These are phyloP conservation scores for Mareca strepera DNA, from an alignment of 2,797 vertebrate genomes.

Conservation along the genomic window DNA sequence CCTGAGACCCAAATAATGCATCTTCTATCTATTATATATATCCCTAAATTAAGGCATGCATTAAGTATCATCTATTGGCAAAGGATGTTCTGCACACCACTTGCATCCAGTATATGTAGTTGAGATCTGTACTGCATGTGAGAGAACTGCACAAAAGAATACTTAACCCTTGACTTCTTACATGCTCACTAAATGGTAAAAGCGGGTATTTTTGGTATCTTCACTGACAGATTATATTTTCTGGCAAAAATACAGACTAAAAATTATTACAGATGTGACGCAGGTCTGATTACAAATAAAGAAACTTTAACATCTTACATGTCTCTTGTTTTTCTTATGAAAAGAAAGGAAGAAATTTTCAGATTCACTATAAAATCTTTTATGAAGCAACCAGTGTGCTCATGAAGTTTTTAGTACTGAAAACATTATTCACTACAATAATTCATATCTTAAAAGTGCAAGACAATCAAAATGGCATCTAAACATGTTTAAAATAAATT, in stretches of 20 bases:
- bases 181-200: neutral
- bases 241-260: neutral
- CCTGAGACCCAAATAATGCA: neutral
- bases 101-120: neutral
- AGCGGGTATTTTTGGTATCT: neutral
- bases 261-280: neutral
- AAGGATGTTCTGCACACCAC: neutral
- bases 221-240: slow-evolving; percentile 19
- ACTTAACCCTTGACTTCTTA: neutral
- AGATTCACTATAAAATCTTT: neutral
- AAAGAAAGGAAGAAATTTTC: neutral
- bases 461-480: neutral
- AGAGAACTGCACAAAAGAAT: neutral
- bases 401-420: neutral
- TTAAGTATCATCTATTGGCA: neutral
- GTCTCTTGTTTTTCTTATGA: neutral
- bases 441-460: neutral
- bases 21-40: neutral
- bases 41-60: neutral
- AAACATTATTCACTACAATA: neutral
- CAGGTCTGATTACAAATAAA: neutral
- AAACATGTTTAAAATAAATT: neutral
- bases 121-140: neutral
- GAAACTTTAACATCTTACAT: neutral
- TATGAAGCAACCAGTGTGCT: neutral